Base-by-base conservation (phyloP, 2,797 vertebrate species). In the Benthosema pterotum region DNA sequence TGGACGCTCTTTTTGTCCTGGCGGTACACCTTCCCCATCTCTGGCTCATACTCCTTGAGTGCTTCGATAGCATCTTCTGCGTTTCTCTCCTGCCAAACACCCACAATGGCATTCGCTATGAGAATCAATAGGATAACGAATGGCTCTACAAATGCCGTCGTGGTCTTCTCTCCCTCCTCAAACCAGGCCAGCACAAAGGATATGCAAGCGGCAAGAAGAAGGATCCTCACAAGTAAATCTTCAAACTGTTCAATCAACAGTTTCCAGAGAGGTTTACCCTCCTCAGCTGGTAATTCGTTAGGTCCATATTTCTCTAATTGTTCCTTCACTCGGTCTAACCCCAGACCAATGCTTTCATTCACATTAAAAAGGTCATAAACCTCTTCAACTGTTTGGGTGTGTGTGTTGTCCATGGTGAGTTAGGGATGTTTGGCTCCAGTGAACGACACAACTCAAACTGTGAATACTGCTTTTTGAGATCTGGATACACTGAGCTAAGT, bases 121-220 rank as follows among this genome's bases (percentile, higher is more conserved):
- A 99, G 95, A 89, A 99, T 99, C 69, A 99, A 95, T 53, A 99
- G 92, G 83, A 99, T 99, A 84, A 99, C 97, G 90, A 99, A 99
- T 84, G 97, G 97, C 72, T 99, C 97, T 92, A 99, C 97, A 82
- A 99, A 99, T 48, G 97, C 97, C 79, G 97, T 99, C 67, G 99
- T 84, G 15, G 97, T 99, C 91, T 98, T 95, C 92, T 99, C 97
- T 66, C 97, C 97, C 89, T 99, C 97, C 90, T 99, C 97, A 91
- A 99, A 99, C 96, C 97, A 99, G 83, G 97, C 97, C 92, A 99
- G 91, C 71, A 95, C 98, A 87, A 99, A 99, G 61, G 98, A 99
- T 93, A 99, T 99, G 89, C 97, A 99, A 63, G 98, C 98, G 65
- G 98, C 98, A 75, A 99, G 86, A 79, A 99, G 92, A 83, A 99